Percentiles rank a stretch among this genome's conserved stretches.
Conservation (phyloP, 1,140 invertebrate species). For the Temnothorax nylanderi region DNA sequence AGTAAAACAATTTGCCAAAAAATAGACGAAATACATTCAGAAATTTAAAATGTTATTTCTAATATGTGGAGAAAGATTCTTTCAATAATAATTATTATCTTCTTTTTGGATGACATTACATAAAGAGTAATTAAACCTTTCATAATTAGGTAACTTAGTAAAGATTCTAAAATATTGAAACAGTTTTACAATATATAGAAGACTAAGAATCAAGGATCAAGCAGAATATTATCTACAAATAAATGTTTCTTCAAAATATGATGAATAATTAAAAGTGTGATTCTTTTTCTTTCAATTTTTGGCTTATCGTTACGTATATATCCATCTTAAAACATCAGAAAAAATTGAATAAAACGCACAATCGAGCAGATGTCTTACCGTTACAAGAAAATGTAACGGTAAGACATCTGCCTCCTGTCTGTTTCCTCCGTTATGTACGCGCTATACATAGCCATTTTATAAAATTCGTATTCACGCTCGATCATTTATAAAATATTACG, state of each 20-base stretch:
- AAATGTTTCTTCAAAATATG: neutral
- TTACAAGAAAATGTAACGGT: slow-evolving; percentile 48
- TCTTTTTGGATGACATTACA: neutral
- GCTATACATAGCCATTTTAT: neutral
- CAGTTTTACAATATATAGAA: neutral
- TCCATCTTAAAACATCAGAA: neutral
- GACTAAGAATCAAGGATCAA: neutral
- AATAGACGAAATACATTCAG: neutral
- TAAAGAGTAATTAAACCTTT: neutral
- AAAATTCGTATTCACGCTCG: slow-evolving; percentile 8
- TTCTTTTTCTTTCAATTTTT: neutral
- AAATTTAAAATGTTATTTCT: neutral
- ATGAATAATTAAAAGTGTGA: neutral
- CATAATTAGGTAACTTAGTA: neutral
- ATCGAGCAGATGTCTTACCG: slow-evolving; percentile 46
- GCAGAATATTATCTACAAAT: neutral
- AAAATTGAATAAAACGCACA: neutral
- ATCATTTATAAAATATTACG: slow-evolving; percentile 28
- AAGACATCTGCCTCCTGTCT: slow-evolving; percentile 46
- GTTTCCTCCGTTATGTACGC: slow-evolving; percentile 22
- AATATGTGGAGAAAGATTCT: neutral
- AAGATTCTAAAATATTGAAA: neutral
- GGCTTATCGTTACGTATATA: neutral
- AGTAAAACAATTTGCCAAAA: neutral
- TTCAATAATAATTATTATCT: neutral